Evolutionary conservation across 2,888 invertebrate genomes (phyloP).

Genomic region (Syritta pipiens): DNA sequence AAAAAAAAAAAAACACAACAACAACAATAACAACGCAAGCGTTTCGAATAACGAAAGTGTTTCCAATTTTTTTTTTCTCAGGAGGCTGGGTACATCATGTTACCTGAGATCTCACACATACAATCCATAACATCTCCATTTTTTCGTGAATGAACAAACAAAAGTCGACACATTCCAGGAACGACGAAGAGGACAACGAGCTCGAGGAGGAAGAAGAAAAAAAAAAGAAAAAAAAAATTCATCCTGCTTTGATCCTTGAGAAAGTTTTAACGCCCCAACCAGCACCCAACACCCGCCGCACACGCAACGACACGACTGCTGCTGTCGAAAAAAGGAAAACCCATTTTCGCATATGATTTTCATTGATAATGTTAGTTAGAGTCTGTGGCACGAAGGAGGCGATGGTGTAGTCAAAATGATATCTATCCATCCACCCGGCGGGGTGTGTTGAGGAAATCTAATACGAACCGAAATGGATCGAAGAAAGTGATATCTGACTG

Average conservation of each 20-base stretch:
- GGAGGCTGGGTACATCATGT: conserved; percentile 7
- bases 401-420: conserved; percentile 19
- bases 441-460: conserved; percentile 40
- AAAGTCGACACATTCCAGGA: conserved; percentile 60
- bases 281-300: too few relatives aligned
- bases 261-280: conserved; percentile 21
- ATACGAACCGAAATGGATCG: conserved; percentile 52
- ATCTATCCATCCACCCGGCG: conserved; percentile 20
- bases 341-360: conserved; percentile 67
- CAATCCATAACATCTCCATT: conserved; percentile 52
- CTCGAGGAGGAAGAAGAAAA: not conserved
- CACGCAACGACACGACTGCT: too few relatives aligned
- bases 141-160: conserved; percentile 60
- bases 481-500: conserved; percentile 53
- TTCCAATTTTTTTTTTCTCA: conserved; percentile 60
- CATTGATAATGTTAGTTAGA: conserved; percentile 62
- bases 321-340: conserved; percentile 27
- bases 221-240: conserved; percentile 1
- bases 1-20: conserved; percentile 28
- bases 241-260: conserved; percentile 36
- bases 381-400: not conserved
- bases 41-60: conserved; percentile 47
- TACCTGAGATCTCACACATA: conserved; percentile 42
- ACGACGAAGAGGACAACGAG: not conserved
- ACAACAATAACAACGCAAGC: conserved; percentile 32